Conservation (phyloP, 1,140 invertebrate genomes). For the Rhagoletis pomonella region DNA sequence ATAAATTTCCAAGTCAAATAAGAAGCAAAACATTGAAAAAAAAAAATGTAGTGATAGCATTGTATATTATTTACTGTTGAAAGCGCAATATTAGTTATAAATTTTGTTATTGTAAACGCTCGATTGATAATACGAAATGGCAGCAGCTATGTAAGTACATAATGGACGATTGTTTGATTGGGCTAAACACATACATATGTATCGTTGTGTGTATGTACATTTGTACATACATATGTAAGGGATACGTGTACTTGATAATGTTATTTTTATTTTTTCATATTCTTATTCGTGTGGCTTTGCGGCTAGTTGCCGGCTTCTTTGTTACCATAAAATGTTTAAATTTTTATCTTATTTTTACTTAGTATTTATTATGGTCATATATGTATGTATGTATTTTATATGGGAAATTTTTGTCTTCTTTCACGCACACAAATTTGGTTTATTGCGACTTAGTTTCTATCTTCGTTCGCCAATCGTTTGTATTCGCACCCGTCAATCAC, state of each 20-base stretch:
- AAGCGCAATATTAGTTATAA: not conserved
- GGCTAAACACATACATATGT: not conserved
- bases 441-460: constrained; percentile 24
- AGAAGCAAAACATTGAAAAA: not conserved
- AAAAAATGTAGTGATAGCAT: not conserved
- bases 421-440: not conserved
- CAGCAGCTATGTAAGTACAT: not conserved
- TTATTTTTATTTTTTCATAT: not conserved
- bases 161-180: not conserved
- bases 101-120: not conserved
- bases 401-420: not conserved
- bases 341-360: not conserved
- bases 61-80: not conserved
- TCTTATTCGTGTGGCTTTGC: not conserved
- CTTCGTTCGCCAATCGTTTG: not conserved
- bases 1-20: not conserved
- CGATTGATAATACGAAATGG: not conserved
- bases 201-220: not conserved
- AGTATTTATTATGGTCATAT: not conserved
- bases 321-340: not conserved
- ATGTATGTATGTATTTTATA: not conserved
- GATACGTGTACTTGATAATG: not conserved
- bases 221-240: not conserved
- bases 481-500: not conserved
- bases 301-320: not conserved